A percentile compares a stretch with the other conserved stretches of the same genome.
Conservation (phyloP, 2,888 invertebrate species). For the Dryobota labecula region DNA sequence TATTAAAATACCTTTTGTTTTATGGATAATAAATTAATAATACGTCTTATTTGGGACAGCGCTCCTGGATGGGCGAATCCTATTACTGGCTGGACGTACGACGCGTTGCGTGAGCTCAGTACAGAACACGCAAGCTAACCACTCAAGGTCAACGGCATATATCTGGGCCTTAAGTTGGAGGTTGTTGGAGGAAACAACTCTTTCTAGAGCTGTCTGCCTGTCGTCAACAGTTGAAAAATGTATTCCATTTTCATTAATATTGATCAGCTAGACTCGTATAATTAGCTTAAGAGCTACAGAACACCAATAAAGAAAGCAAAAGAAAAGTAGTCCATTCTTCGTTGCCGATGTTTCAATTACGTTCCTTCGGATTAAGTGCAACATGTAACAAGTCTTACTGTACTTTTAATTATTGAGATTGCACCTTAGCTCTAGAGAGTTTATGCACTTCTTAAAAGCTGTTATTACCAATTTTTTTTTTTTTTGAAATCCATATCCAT, state of each 20-base stretch:
- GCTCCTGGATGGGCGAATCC: no score
- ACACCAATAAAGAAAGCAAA: not conserved
- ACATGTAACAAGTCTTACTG: conserved; percentile 17
- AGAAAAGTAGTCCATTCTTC: not conserved
- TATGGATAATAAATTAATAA: no score
- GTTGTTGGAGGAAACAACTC: not conserved
- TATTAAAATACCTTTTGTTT: no score
- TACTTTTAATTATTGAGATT: conserved; percentile 39
- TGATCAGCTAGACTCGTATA: not conserved
- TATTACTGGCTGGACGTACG: no score
- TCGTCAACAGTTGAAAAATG: not conserved
- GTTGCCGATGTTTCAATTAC: conserved; percentile 12
- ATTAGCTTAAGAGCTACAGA: not conserved
- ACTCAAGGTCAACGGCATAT: no score
- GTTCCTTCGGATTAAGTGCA: conserved; percentile 13
- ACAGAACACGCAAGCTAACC: no score
- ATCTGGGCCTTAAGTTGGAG: no score
- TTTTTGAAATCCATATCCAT: no score
- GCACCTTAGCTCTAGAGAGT: not conserved
- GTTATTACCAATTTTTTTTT: no score
- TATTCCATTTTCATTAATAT: conserved; percentile 1
- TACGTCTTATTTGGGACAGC: no score
- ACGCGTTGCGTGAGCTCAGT: no score
- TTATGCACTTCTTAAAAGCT: not conserved
- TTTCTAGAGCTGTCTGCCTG: not conserved